Evolutionary conservation across 37 sponge, comb jelly and placozoan genomes (phyloP).

Genomic region (Hexactinellida sp.): DNA sequence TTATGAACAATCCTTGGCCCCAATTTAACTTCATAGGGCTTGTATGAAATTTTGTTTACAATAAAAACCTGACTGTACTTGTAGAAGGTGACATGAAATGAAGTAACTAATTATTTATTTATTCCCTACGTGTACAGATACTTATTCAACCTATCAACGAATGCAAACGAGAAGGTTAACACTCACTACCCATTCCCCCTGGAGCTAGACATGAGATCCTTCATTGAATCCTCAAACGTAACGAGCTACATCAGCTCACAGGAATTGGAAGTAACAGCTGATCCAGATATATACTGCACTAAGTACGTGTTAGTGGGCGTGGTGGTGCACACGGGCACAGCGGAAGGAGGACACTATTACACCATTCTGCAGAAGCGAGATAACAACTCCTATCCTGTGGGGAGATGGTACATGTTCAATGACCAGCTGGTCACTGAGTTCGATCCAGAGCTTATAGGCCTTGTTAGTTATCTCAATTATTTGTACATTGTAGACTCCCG

Average conservation of each 20-base stretch:
- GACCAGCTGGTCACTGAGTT: constrained; percentile 1
- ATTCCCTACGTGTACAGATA: too few relatives aligned
- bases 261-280: not conserved
- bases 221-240: not conserved
- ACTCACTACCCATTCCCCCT: constrained; percentile 21
- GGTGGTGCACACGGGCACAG: constrained; percentile 29
- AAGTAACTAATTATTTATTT: too few relatives aligned
- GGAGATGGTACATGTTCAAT: not conserved
- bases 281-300: not conserved
- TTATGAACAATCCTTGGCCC: too few relatives aligned
- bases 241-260: not conserved
- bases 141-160: constrained; percentile 19
- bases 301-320: constrained; percentile 29
- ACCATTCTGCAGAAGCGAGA: constrained; percentile 16
- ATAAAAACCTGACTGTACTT: too few relatives aligned
- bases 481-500: too few relatives aligned
- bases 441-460: not conserved
- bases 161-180: constrained; percentile 22
- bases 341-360: constrained; percentile 29
- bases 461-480: too few relatives aligned
- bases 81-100: too few relatives aligned
- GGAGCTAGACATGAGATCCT: constrained; percentile 13
- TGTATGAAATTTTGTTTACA: too few relatives aligned
- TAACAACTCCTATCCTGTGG: not conserved
- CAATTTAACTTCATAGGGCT: too few relatives aligned